Evolutionary conservation across 2,888 invertebrate genomes (phyloP).

Genomic region (Oxystoma pomonae): DNA sequence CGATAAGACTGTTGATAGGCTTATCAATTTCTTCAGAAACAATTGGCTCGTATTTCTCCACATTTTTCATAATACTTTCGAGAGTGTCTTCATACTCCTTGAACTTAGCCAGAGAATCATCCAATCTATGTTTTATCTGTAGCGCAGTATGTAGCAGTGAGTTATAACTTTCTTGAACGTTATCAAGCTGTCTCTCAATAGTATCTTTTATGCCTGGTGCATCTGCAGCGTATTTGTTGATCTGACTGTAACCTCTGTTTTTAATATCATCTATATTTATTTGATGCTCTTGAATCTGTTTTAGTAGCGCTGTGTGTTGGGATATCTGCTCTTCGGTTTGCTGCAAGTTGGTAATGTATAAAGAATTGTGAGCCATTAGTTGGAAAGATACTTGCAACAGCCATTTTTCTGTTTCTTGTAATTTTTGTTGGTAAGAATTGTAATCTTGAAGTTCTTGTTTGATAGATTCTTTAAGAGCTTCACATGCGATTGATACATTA

Average conservation of each 20-base stretch:
- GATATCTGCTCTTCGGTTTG: conserved; percentile 88
- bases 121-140: conserved; percentile 83
- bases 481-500: conserved; percentile 60
- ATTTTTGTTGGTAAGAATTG: conserved; percentile 79
- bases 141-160: conserved; percentile 83
- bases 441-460: conserved; percentile 83
- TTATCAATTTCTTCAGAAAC: conserved; percentile 70
- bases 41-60: conserved; percentile 75
- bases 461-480: conserved; percentile 60
- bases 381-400: conserved; percentile 90
- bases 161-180: conserved; percentile 91
- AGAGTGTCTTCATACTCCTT: conserved; percentile 90
- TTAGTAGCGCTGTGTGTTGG: conserved; percentile 74
- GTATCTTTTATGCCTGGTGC: conserved; percentile 71
- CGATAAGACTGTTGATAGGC: conserved; percentile 68
- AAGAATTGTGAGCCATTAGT: conserved; percentile 91
- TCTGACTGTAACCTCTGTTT: conserved; percentile 78
- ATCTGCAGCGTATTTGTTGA: conserved; percentile 69
- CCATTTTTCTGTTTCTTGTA: conserved; percentile 96
- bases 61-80: conserved; percentile 76
- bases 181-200: conserved; percentile 80
- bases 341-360: conserved; percentile 86
- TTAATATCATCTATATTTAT: conserved; percentile 75
- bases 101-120: conserved; percentile 87
- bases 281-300: conserved; percentile 81